Conservation (phyloP, 1,140 invertebrate species). For the Onthophagus taurus region DNA sequence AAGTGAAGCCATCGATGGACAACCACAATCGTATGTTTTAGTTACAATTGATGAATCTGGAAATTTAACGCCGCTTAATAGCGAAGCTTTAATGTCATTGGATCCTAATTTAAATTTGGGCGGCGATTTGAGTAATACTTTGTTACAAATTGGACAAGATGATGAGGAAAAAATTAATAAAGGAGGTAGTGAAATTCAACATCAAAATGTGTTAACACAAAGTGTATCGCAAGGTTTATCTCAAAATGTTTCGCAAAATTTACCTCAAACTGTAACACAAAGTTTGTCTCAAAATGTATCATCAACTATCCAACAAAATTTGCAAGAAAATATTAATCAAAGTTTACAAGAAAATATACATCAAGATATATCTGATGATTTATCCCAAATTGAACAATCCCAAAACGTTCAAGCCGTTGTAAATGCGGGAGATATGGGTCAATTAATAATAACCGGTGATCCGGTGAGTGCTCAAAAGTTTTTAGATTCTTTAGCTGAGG, state of each 20-base stretch:
- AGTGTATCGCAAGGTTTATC: not conserved
- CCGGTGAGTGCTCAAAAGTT: constrained; percentile 34
- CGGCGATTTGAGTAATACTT: constrained; percentile 33
- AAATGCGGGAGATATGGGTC: constrained; percentile 21
- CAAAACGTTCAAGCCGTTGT: constrained; percentile 14
- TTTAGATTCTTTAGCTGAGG: constrained; percentile 33
- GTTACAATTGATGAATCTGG: constrained; percentile 57
- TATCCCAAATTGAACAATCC: not conserved
- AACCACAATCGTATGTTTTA: constrained; percentile 51
- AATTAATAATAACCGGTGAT: constrained; percentile 36
- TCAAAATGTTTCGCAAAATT: not conserved
- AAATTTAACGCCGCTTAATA: constrained; percentile 58
- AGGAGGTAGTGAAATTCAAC: not conserved
- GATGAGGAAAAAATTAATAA: too few relatives aligned
- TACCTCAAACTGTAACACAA: not conserved
- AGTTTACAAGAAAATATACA: too few relatives aligned
- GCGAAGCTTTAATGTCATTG: constrained; percentile 46
- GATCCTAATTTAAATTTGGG: constrained; percentile 33
- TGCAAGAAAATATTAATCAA: not conserved
- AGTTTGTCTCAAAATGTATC: too few relatives aligned
- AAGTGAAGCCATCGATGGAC: constrained; percentile 53
- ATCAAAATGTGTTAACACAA: not conserved
- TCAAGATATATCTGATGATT: too few relatives aligned
- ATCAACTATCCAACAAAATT: not conserved
- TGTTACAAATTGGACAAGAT: constrained; percentile 33